Evolutionary conservation across 2,888 invertebrate species (phyloP).

Genomic region (Philhelius pedissequus): DNA sequence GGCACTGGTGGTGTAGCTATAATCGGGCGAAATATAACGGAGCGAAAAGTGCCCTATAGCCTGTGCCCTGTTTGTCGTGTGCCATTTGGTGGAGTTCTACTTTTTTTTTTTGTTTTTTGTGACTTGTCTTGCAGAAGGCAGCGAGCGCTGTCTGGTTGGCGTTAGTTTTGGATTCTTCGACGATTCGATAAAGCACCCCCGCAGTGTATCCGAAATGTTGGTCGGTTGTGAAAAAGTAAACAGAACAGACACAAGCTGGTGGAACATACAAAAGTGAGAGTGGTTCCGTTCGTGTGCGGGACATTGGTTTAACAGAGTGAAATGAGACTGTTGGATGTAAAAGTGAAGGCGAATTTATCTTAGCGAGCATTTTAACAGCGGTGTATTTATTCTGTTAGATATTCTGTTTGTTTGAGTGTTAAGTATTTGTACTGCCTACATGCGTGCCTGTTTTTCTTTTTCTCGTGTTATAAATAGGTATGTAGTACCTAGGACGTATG

Average conservation of each 20-base stretch:
- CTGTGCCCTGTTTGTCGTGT: conserved; percentile 36
- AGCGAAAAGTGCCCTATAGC: conserved; percentile 22
- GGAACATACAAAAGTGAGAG: conserved; percentile 44
- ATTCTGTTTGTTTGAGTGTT: not conserved
- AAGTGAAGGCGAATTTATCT: conserved; percentile 22
- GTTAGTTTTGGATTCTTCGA: conserved; percentile 1
- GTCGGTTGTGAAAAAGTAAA: conserved; percentile 32
- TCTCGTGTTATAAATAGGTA: too few species aligned
- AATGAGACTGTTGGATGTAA: not conserved
- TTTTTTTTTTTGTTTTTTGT: not conserved
- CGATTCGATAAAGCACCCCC: conserved; percentile 34
- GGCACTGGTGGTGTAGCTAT: too few species aligned
- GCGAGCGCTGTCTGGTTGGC: too few species aligned
- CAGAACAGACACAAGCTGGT: conserved; percentile 28
- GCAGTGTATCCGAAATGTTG: conserved; percentile 5
- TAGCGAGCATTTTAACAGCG: not conserved
- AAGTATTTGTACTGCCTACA: not conserved
- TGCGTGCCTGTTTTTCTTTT: not conserved
- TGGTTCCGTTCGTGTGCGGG: not conserved
- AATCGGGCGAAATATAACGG: conserved; percentile 55
- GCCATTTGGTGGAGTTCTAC: conserved; percentile 15
- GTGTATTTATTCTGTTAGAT: not conserved
- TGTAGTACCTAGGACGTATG: too few species aligned
- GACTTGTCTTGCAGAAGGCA: not conserved
- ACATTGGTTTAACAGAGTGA: not conserved